Percentiles rank a stretch among this genome's conserved stretches.
Conservation (phyloP, 2,888 invertebrate species). For the Mimas tiliae region DNA sequence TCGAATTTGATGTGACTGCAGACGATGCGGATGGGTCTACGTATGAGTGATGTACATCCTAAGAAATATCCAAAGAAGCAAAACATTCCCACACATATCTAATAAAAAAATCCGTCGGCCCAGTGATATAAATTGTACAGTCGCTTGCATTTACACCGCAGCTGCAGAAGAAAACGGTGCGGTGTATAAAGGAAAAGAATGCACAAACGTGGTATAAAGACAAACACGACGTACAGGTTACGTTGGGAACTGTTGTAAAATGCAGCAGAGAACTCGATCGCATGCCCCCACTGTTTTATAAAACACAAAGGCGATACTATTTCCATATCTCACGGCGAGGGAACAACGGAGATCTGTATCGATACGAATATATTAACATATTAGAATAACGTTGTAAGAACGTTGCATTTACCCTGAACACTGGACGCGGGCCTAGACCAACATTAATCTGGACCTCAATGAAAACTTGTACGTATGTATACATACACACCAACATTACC, state of each 20-base stretch:
- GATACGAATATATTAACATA: slow-evolving; percentile 26
- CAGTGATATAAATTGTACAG: neutral
- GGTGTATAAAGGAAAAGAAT: slow-evolving; percentile 1
- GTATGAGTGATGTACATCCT: no score
- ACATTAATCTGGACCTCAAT: neutral
- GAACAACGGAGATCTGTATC: slow-evolving; percentile 49
- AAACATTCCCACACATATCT: neutral
- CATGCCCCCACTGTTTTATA: slow-evolving; percentile 41
- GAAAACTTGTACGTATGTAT: neutral
- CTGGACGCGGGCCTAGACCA: neutral
- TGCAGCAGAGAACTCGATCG: slow-evolving; percentile 38
- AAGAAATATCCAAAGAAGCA: neutral
- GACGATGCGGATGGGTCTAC: no score
- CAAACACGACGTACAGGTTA: slow-evolving; percentile 9
- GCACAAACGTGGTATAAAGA: slow-evolving; percentile 13
- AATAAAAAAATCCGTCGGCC: neutral
- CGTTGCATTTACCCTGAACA: neutral
- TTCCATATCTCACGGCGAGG: slow-evolving; percentile 53
- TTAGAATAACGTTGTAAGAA: slow-evolving; percentile 6
- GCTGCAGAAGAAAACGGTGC: no score
- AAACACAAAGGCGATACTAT: slow-evolving; percentile 53
- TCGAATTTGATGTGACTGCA: no score
- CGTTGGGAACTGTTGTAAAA: slow-evolving; percentile 30
- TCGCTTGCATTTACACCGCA: neutral
- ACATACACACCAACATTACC: no score